Evolutionary conservation across 2,888 invertebrate genomes (phyloP), one percentile per base, ranked within the genome.

Genomic region (Beris morrisii): DNA sequence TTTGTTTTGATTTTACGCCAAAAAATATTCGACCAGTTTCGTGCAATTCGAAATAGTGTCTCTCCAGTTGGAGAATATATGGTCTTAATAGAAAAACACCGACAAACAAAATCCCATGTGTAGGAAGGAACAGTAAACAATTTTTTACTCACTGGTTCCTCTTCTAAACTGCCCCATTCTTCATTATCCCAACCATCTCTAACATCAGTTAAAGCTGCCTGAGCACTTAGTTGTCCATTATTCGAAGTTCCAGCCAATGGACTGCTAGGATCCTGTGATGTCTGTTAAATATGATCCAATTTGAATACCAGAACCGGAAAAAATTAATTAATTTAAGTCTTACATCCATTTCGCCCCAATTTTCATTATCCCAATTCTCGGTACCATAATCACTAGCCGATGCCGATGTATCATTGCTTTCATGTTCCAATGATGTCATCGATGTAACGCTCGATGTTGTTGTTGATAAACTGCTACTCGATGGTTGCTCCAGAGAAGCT

Each of bases 281-380:
- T 81, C 81, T 81, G 44, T 15, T 12, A 43, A 52, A 48, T 7
- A 57, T 11, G 32, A 46, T 31, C 11, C 13, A 53, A 15, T 56
- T 64, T 63, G 28, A 65, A 56, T 44, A 5, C 5, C 38, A 38
- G 38, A 38, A 44, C 11, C 32, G 15, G 5, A 45, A 31, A 11
- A 65, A 73, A 48, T 64, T 32, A 65, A 57, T 64, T 43, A 31
- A 65, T 15, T 50, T 82, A 69, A 78, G 79, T 74, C 85, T 84
- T 72, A 91, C 90, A 81, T 93, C 93, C 84, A 95, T 92, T 76
- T 93, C 93, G 11, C 95, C 94, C 94, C 94, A 94, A 76, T 88
- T 88, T 61, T 92, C 92, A 52, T 90, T 88, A 80, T 93, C 92
- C 93, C 94, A 94, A 77, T 90, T 90, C 72, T 90, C 91, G 72